A percentile compares a stretch with the other conserved stretches of the same genome.
phyloP scores from a whole-genome alignment of 2,797 vertebrate species.

The Ciconia nigra region DNA sequence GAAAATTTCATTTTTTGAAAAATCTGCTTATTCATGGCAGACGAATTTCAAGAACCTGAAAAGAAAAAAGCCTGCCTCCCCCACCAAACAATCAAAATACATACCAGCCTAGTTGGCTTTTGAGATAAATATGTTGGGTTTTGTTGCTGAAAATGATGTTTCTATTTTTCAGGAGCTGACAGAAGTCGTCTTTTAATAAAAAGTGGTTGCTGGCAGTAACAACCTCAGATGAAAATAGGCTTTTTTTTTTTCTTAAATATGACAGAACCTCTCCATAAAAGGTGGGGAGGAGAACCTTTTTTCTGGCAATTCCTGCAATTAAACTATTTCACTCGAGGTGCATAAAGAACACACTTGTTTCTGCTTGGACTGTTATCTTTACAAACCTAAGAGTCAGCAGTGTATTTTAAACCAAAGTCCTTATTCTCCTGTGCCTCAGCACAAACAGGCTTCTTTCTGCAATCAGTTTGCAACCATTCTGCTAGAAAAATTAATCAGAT shows the following conservation, averaged over 20 bases:
- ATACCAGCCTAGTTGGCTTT: constrained; percentile 27
- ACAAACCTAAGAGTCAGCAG: background rate
- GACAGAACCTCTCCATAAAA: background rate
- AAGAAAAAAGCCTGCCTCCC: background rate
- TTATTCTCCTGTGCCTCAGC: background rate
- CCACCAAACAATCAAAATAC: background rate
- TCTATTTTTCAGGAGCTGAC: constrained; percentile 28
- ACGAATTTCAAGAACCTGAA: constrained; percentile 17
- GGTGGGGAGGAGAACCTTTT: background rate
- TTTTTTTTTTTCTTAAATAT: background rate
- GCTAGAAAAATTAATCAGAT: background rate
- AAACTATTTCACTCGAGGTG: background rate
- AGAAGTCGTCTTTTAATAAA: constrained; percentile 26
- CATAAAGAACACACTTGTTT: background rate
- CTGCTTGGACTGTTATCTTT: background rate
- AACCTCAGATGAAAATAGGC: background rate
- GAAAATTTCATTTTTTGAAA: background rate
- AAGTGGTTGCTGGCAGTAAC: constrained; percentile 7
- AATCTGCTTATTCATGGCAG: constrained; percentile 33
- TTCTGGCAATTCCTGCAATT: background rate
- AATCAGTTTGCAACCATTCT: background rate
- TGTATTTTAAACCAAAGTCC: background rate
- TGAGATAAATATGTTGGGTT: constrained; percentile 13
- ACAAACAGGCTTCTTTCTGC: background rate
- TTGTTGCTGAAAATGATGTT: constrained; percentile 39